Evolutionary conservation across 2,797 vertebrate genomes (phyloP), one percentile per base, ranked within the genome.

Genomic region (Alectoris magna): DNA sequence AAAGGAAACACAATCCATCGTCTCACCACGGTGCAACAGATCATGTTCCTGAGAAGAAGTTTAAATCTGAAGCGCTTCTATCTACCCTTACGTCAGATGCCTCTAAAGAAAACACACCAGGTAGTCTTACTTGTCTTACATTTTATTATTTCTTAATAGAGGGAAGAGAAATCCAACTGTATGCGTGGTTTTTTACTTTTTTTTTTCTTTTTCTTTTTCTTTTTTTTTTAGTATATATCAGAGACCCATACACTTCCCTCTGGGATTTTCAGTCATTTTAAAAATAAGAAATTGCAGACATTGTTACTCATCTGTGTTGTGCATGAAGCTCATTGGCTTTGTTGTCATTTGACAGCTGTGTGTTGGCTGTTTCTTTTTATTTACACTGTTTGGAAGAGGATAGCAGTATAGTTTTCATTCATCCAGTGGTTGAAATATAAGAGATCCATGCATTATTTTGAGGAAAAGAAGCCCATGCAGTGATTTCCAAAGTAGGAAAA

Each of bases 41-140:
- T 94, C 99, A 99, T 34, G 98, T 99, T 93, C 98, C 99, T 68
- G 99, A 99, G 97, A 99, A 99, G 98, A 99, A 99, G 97, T 99
- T 99, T 96, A 99, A 99, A 96, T 99, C 99, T n/a, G 99, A 99
- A 98, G 99, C 99, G 88, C 98, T 99, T 94, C 98, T 99, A 17
- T 99, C 99, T 71, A 99, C 99, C 0, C 98, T 99, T 76, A 99
- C 99, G 5, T 99, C 99, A 67, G 99, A 99, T 80, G 98, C 98
- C 63, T 98, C 99, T 96, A 99, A 99, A 97, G 99, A 99, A 97
- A 99, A 99, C 96, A 98, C 99, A 3, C 97, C 98, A 97, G 98
- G 99, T 99, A 97, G 97, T 95, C 59, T 36, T 84, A 73, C 59
- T 85, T 87, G 89, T 83, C 51, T 73, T 93, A 12, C 34, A 48